Evolutionary conservation across 37 sponge, comb jelly and placozoan genomes (phyloP), one percentile per base, ranked within the genome.

Genomic region (Cladorhizidae sp.): DNA sequence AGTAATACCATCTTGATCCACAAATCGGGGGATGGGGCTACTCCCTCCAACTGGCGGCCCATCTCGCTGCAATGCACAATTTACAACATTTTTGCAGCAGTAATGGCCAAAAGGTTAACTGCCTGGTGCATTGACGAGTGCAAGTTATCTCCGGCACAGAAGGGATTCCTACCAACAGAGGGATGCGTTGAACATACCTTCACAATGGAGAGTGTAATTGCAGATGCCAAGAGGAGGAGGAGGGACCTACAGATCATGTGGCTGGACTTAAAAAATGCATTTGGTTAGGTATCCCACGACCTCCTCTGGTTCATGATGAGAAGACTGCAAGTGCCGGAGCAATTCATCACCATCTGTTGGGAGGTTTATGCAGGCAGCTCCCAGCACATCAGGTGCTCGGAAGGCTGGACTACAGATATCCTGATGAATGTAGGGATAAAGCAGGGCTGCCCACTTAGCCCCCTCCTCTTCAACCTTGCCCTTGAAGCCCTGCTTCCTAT

Each of bases 101-200:
- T 76, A 3, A 33, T 88, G 0, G 83, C 88, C 51, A 75, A 32
- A 37, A 63, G 88, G 23, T 11, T 87, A 20, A 76, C 70, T 1
- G 1, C 28, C 1, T 87, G 87, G 87, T 81, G 71, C 2, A 73
- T 80, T 12, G 23, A 0, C 11, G 29, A 65, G 18, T 23, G 22
- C 1, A 12, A 1, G 14, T 31, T 79, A 51, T 49, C 54, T 86
- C 79, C n/a, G n/a, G n/a, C n/a, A n/a, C n/a, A n/a, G n/a, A n/a
- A n/a, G n/a, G n/a, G n/a, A n/a, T n/a, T n/a, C 74, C 79, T 86
- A 1, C 86, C 86, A 39, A 79, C 64, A 26, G 86, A 86, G 21
- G 86, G 86, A 0, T 75, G 76, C 57, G 0, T 52, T 26, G 77
- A 86, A 37, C 80, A 86, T 80, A 49, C 79, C 74, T 86, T 86